These are phyloP conservation scores for Biston betularia DNA, from an alignment of 2,888 invertebrate species.

Conservation along the genomic window DNA sequence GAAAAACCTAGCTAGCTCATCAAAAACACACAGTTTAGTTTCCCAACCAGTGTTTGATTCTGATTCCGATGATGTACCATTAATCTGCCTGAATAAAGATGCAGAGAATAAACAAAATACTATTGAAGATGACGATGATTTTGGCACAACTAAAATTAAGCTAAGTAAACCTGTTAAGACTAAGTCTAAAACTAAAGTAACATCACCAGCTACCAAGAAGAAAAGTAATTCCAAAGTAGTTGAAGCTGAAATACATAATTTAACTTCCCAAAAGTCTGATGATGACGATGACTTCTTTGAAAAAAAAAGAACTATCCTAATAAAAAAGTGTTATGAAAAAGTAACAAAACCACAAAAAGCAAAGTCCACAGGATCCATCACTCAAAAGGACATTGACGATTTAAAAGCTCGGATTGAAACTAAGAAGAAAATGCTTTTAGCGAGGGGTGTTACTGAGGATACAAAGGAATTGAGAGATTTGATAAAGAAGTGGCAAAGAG, in stretches of 20 bases:
- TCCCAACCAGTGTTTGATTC: slow-evolving; percentile 69
- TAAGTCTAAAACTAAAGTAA: slow-evolving; percentile 54
- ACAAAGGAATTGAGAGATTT: slow-evolving; percentile 76
- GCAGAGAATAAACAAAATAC: slow-evolving; percentile 25
- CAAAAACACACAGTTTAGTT: slow-evolving; percentile 14
- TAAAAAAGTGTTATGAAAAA: slow-evolving; percentile 73
- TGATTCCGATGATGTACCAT: slow-evolving; percentile 72
- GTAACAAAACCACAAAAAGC: slow-evolving; percentile 66
- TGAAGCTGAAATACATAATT: slow-evolving; percentile 42
- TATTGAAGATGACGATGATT: slow-evolving; percentile 62
- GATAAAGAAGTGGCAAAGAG: slow-evolving; percentile 84
- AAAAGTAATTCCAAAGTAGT: slow-evolving; percentile 42
- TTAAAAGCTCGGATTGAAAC: slow-evolving; percentile 71
- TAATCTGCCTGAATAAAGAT: slow-evolving; percentile 59
- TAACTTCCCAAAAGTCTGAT: slow-evolving; percentile 56
- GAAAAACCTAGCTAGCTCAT: slow-evolving; percentile 20
- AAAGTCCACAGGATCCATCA: slow-evolving; percentile 79
- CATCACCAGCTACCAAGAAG: slow-evolving; percentile 38
- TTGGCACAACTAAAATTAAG: slow-evolving; percentile 47
- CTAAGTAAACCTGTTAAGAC: slow-evolving; percentile 46
- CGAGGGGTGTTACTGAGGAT: slow-evolving; percentile 71
- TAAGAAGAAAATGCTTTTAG: slow-evolving; percentile 74
- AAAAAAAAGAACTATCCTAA: slow-evolving; percentile 69
- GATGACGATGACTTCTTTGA: slow-evolving; percentile 73
- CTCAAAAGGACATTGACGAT: slow-evolving; percentile 75